A percentile compares a stretch with the other conserved stretches of the same genome.
Conservation (phyloP, 1,140 invertebrate species). For the Drosophila aff. region DNA sequence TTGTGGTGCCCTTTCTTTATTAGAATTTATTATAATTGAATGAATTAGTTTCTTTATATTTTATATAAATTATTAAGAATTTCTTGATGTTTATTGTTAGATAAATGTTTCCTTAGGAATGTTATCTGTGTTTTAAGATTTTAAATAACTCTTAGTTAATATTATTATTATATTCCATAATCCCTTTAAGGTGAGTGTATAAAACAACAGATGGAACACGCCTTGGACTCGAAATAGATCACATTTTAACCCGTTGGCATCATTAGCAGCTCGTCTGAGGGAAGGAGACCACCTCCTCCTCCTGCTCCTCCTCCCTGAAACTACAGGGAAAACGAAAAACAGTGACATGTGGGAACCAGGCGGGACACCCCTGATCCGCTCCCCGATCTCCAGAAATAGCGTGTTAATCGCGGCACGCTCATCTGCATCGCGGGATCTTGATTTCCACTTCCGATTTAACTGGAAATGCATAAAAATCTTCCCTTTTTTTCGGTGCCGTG, state of each 20-base stretch:
- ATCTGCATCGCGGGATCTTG: conserved; percentile 47
- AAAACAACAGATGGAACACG: conserved; percentile 15
- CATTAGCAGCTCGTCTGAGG: conserved; percentile 70
- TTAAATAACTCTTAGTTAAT: background rate
- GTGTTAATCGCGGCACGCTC: conserved; percentile 80
- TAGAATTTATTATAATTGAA: background rate
- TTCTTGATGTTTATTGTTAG: no score
- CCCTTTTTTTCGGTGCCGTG: conserved; percentile 55
- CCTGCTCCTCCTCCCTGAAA: background rate
- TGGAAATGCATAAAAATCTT: conserved; percentile 78
- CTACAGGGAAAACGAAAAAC: conserved; percentile 18
- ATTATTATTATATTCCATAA: background rate
- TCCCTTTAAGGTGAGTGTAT: conserved; percentile 18
- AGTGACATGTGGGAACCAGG: conserved; percentile 64
- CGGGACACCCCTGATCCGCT: conserved; percentile 36
- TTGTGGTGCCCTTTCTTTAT: background rate
- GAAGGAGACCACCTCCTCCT: conserved; percentile 8
- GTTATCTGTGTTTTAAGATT: background rate
- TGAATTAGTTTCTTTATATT: no score
- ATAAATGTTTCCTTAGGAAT: background rate
- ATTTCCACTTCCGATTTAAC: conserved; percentile 82
- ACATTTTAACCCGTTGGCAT: conserved; percentile 79
- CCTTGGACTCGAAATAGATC: conserved; percentile 59
- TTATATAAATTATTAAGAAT: background rate
- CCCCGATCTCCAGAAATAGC: conserved; percentile 71